These are phyloP conservation scores for Crocuta crocuta DNA, from an alignment of 2,113 vertebrate species.

Conservation along the genomic window DNA sequence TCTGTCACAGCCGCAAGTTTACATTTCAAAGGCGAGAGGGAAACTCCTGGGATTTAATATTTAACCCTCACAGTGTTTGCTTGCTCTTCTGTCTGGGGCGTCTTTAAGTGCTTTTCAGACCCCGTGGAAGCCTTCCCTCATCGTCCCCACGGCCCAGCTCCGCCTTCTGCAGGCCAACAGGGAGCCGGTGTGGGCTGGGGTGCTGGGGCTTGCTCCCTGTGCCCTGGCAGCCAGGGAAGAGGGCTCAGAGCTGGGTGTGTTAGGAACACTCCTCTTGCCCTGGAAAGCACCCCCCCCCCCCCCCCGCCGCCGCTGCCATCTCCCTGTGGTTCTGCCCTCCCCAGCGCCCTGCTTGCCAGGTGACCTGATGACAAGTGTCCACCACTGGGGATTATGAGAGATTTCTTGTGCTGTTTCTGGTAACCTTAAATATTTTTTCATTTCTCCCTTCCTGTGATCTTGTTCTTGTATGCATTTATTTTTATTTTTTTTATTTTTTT, in stretches of 20 bases:
- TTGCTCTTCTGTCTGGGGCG: background rate
- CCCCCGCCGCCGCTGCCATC: too few relatives aligned
- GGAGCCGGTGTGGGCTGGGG: too few relatives aligned
- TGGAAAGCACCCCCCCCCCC: too few relatives aligned
- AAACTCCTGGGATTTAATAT: background rate
- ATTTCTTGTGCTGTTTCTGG: background rate
- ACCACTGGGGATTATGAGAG: rapidly evolving
- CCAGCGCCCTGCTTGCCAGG: rapidly evolving
- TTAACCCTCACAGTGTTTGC: background rate
- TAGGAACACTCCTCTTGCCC: background rate
- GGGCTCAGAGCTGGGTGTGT: background rate
- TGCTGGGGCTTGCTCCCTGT: rapidly evolving
- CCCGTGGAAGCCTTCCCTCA: background rate
- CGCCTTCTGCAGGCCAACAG: background rate
- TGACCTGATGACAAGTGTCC: rapidly evolving
- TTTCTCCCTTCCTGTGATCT: background rate
- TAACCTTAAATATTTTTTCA: background rate
- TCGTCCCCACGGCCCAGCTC: background rate
- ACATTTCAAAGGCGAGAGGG: background rate
- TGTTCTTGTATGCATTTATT: background rate
- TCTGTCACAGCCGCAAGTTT: background rate
- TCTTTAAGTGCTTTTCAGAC: background rate
- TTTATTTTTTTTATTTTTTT: too few relatives aligned
- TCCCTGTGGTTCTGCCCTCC: rapidly evolving
- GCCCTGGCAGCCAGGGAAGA: background rate